These are phyloP conservation scores for Girardia tigrina DNA, from an alignment of 2,888 invertebrate genomes.

Conservation along the genomic window DNA sequence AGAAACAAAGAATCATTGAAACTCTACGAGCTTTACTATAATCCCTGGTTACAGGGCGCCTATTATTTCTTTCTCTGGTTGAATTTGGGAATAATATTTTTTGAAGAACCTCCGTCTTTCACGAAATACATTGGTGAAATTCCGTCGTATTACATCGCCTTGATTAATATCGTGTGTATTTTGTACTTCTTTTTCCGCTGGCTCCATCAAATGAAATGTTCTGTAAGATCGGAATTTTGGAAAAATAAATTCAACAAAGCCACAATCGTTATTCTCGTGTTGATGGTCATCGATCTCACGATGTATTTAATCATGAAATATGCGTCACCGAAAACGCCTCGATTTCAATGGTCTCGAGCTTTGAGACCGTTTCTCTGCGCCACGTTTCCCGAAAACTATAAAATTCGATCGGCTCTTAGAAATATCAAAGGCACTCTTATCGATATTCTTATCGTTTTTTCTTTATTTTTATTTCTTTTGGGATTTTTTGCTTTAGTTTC, in stretches of 20 bases:
- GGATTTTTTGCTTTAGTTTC: neutral
- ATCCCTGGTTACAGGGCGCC: neutral
- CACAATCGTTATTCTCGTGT: neutral
- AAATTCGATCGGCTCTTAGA: neutral
- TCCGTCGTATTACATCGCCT: neutral
- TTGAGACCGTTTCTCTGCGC: neutral
- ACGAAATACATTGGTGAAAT: neutral
- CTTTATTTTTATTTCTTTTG: neutral
- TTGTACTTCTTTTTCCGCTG: neutral
- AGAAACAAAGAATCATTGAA: neutral
- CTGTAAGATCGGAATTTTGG: neutral
- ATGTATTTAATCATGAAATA: neutral
- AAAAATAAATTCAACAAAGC: neutral
- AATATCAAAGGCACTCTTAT: neutral
- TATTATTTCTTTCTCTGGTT: neutral
- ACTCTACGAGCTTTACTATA: neutral
- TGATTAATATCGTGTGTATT: neutral
- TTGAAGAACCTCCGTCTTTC: neutral
- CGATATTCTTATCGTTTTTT: neutral
- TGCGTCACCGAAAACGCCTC: neutral
- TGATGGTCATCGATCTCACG: neutral
- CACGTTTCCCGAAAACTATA: conserved; percentile 5
- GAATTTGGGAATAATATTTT: neutral
- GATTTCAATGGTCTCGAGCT: conserved; percentile 2
- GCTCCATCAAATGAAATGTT: conserved; percentile 8